Evolutionary conservation across 2,113 vertebrate genomes (phyloP), one percentile per base, ranked within the genome.

Genomic region (Chaetops frenatus): DNA sequence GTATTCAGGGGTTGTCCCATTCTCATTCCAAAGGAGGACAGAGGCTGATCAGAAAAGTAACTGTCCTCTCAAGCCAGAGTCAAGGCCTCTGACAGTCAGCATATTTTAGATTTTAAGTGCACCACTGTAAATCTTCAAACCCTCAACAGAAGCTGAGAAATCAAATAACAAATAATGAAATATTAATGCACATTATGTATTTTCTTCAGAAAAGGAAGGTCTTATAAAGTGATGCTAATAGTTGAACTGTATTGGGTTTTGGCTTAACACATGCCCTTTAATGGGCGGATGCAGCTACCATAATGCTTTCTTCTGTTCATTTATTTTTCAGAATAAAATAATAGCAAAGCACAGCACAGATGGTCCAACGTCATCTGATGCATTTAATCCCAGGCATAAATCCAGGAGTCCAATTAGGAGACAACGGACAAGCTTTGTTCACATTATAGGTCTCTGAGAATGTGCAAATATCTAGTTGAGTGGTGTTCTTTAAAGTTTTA

Each of bases 361-460:
- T 57, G 54, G 38, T 31, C 64, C 54, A 76, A 48, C 0, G 0
- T 76, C 81, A 84, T 79, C 51, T 11, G 13, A 51, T 87, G 57
- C 61, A 74, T 66, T 95, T 94, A 93, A 83, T 80, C 28, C n/a
- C 15, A 81, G 87, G 83, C 66, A 90, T 91, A 94, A 96, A 71
- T 74, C 71, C 81, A 95, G 66, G 24, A 96, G 31, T 6, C 50
- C 71, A 86, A 81, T 94, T 90, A 94, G 84, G 77, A 48, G 78
- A 94, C 40, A 78, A 77, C 0, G 1, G 25, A 21, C 21, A 93
- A 67, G 15, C 67, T 88, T 71, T 87, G 33, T 71, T 78, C 42
- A 36, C 38, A 31, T 87, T 85, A 77, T 28, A 72, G 62, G 69
- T 86, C 38, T 73, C 50, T 78, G 54, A 74, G 57, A 50, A 82